A percentile compares a stretch with the other conserved stretches of the same genome.
phyloP scores from a whole-genome alignment of 2,797 vertebrate genomes.

The Lates japonicus region DNA sequence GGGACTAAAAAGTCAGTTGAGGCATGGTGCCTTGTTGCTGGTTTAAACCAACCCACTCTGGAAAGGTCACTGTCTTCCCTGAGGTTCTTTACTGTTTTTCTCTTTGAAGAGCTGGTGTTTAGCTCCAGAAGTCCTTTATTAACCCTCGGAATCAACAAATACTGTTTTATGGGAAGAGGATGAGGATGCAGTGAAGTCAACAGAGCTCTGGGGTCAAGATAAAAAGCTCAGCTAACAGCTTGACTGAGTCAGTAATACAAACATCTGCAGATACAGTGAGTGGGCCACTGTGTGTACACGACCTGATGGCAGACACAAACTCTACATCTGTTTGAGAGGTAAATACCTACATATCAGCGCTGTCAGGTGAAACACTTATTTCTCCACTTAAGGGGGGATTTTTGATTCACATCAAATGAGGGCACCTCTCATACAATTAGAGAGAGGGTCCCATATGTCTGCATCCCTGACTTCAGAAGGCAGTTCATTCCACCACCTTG shows the following conservation, averaged over 20 bases:
- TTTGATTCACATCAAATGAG: conserved; percentile 22
- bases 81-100: conserved; percentile 46
- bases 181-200: conserved; percentile 70
- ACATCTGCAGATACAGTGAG: conserved; percentile 64
- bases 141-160: conserved; percentile 75
- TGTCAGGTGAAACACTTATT: neutral
- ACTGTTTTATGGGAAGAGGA: conserved; percentile 74
- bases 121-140: conserved; percentile 71
- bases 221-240: conserved; percentile 66
- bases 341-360: conserved; percentile 5
- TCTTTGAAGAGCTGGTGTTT: conserved; percentile 71
- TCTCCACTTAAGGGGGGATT: conserved; percentile 24
- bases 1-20: conserved; percentile 35
- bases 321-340: conserved; percentile 33
- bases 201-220: conserved; percentile 69
- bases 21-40: conserved; percentile 31
- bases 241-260: conserved; percentile 68
- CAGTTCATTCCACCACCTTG: neutral
- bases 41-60: conserved; percentile 33
- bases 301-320: conserved; percentile 47
- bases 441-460: neutral
- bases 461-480: neutral
- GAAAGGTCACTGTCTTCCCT: conserved; percentile 65
- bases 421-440: neutral
- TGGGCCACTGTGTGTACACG: conserved; percentile 48